These are phyloP conservation scores for Poicephalus gulielmi DNA, from an alignment of 2,113 vertebrate genomes.

Conservation along the genomic window DNA sequence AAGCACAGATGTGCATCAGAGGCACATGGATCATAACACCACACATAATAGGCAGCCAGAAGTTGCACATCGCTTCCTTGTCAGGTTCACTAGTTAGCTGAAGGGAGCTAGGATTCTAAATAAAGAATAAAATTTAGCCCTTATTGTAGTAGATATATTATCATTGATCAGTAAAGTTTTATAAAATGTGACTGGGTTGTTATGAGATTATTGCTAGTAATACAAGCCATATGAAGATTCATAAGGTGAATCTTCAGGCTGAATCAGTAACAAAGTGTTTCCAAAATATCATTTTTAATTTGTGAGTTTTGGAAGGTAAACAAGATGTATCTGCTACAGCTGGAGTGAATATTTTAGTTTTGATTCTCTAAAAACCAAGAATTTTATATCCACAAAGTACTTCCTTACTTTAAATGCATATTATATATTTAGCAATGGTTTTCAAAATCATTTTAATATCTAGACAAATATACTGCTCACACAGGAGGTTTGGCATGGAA, in stretches of 20 bases:
- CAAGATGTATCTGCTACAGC: background rate
- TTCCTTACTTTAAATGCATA: background rate
- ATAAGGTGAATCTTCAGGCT: background rate
- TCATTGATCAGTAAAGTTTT: background rate
- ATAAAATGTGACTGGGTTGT: background rate
- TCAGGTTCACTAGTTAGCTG: background rate
- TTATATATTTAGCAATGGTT: background rate
- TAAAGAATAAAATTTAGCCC: background rate
- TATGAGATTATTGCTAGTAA: background rate
- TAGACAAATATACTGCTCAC: background rate
- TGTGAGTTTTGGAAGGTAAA: conserved; percentile 18
- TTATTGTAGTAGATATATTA: conserved; percentile 23
- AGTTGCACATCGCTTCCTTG: background rate
- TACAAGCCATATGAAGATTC: background rate
- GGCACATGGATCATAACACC: background rate
- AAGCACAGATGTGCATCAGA: background rate
- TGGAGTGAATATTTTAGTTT: background rate
- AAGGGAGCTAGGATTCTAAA: background rate
- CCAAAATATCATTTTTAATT: background rate
- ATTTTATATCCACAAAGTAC: background rate
- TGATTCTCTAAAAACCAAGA: background rate
- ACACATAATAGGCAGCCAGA: background rate
- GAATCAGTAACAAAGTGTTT: conserved; percentile 32
- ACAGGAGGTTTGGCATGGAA: background rate
- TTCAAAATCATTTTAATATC: background rate